Percentiles rank a stretch among this genome's conserved stretches.
phyloP scores from a whole-genome alignment of 2,113 vertebrate species.

The Hiodon tergisus region DNA sequence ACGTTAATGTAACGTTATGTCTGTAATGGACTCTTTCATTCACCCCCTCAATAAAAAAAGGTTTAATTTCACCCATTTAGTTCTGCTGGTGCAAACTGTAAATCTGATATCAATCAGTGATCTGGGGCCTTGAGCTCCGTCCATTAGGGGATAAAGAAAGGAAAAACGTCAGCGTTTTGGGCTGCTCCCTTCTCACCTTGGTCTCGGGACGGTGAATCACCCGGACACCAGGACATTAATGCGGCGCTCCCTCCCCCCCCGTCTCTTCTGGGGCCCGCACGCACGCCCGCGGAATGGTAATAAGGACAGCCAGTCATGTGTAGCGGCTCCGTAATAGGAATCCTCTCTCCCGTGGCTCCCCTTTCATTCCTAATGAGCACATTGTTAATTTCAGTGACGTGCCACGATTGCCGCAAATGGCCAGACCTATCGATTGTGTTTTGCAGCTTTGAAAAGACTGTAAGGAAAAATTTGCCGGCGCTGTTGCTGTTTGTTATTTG shows the following conservation, averaged over 20 bases:
- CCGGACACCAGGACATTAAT: slow-evolving; percentile 16
- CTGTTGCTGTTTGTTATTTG: background rate
- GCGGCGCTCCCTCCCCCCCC: background rate
- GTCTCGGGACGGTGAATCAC: too few species aligned
- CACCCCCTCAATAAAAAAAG: background rate
- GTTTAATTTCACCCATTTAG: background rate
- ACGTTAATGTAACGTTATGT: too few species aligned
- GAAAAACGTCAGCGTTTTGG: background rate
- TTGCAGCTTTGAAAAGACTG: too few species aligned
- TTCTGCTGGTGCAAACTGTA: background rate
- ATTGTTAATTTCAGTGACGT: slow-evolving; percentile 36
- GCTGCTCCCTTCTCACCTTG: background rate
- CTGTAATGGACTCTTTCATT: background rate
- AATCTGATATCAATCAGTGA: background rate
- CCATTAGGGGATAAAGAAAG: too few species aligned
- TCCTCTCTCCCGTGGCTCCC: background rate
- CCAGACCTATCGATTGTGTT: slow-evolving; percentile 18
- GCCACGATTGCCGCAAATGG: slow-evolving; percentile 18
- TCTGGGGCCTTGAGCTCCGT: background rate
- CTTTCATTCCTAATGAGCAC: slow-evolving; percentile 41
- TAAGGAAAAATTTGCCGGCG: too few species aligned
- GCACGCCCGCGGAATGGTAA: slow-evolving; percentile 30
- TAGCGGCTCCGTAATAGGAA: slow-evolving; percentile 25
- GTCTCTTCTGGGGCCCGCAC: background rate
- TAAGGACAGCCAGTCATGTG: slow-evolving; percentile 34